Base-by-base conservation (phyloP, 2,888 invertebrate genomes). In the Torymus texanus region DNA sequence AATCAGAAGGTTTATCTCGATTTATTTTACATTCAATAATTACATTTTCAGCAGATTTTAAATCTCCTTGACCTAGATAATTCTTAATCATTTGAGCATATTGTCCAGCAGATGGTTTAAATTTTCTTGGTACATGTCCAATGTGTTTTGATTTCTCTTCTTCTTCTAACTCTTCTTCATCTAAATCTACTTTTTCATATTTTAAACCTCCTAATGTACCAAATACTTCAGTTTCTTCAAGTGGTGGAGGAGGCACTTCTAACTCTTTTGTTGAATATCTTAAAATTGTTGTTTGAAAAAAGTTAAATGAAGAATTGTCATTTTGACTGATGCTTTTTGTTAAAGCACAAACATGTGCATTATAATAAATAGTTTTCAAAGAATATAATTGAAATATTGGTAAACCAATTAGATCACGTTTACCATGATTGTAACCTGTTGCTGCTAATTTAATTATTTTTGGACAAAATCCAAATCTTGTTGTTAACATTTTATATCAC, bases 11-110 rank as follows among this genome's bases (percentile, higher is more conserved):
- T 88, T 94, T 94, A 0, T 95, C 95, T 84, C 93, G 92, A 88
- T 97, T 97, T 85, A 94, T 92, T 88, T 95, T 93, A 10, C 95
- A 87, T 94, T 97, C 95, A 87, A 97, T 95, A 67, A 97, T 88
- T 2, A 97, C 92, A 83, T 94, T 93, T 21, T 97, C 92, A 0
- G 97, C 97, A 89, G 95, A 95, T 85, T 94, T 93, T 4, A 96
- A 89, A 87, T 95, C 92, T 56, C 93, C 93, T 75, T 93, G 92
- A 41, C 90, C 87, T 8, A 96, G 87, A 84, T 93, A 92, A 21
- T 92, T 91, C 87, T 95, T 96, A 4, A 96, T 96, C 81, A 95
- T 88, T 83, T 93, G 92, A 0, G 94, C 93, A 90, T 96, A 96
- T 84, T 95, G 93, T 84, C 92, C 93, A 0, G 91, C 93, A 3